Base-by-base conservation (phyloP, 1,140 invertebrate species). In the Adoxophyes honmai region DNA sequence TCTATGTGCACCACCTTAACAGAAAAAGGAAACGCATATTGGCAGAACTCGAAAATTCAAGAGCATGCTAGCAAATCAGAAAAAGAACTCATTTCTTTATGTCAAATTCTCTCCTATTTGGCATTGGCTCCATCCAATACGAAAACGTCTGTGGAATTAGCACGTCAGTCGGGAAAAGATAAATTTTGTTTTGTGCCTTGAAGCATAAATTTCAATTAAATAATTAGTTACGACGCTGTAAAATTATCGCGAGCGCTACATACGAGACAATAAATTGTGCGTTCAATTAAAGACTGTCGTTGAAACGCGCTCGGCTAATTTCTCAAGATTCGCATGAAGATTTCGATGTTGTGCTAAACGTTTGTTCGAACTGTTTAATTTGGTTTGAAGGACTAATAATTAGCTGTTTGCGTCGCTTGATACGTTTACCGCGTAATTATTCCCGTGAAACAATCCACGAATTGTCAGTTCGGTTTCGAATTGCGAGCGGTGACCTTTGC, bases 101-200 rank as follows among this genome's bases (percentile, higher is more conserved):
- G n/a, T n/a, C n/a, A n/a, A n/a, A n/a, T n/a, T n/a, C n/a, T n/a
- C n/a, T n/a, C n/a, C n/a, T n/a, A n/a, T n/a, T n/a, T n/a, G n/a
- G n/a, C n/a, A n/a, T n/a, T n/a, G n/a, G n/a, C n/a, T n/a, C n/a
- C n/a, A n/a, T n/a, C n/a, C n/a, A n/a, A n/a, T n/a, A n/a, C n/a
- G n/a, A n/a, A n/a, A n/a, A n/a, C n/a, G n/a, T n/a, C n/a, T n/a
- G n/a, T 28, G 42, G 42, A 55, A 18, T 52, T 56, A 57, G 60
- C 62, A 62, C 58, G 64, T 66, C 64, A 67, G 52, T 64, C 48
- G 39, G 34, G 56, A 59, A 60, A 66, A 60, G 52, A 73, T 67
- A 63, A 59, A 59, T 61, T 65, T 68, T 60, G 62, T 61, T 65
- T 68, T 60, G 62, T 67, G 62, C 68, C 51, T 68, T 62, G 52